Evolutionary conservation across 1,140 invertebrate genomes (phyloP), one percentile per base, ranked within the genome.

Genomic region (Oedothorax gibbosus): DNA sequence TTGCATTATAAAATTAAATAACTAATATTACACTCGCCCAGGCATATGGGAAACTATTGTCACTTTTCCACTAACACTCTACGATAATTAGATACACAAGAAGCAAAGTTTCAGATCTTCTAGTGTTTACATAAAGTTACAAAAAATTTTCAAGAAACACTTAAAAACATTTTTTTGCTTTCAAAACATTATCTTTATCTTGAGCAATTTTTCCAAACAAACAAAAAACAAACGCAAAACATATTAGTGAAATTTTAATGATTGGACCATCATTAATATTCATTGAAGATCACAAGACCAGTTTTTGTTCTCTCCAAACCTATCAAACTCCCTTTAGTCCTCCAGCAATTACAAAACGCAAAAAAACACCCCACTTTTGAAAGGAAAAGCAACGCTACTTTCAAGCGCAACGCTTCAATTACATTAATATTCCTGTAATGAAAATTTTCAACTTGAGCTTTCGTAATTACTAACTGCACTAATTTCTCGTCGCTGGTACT

Each of bases 391-490:
- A 35, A 35, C 53, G 49, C 68, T 51, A 71, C 68, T 53, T 35
- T 10, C 7, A 53, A 18, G 69, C 49, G 20, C 1, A 35, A 18
- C 20, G n/a, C 69, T 79, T 54, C 64, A 68, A 79, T 79, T 68
- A 68, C 18, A 68, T 79, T 68, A 79, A 35, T 68, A 68, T 54
- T 79, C 64, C 49, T 79, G n/a, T 56, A 79, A 68, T 21, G 65
- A 68, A 68, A 79, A 56, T 68, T 79, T 57, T 50, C 51, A 68
- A 8, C 50, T 57, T 35, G 51, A 68, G 75, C 35, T 20, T 21
- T 64, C 51, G 20, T 65, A 18, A 77, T 20, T 5, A 20, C 75
- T 35, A 53, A 56, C 12, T 68, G 49, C 51, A 49, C 18, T 53
- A 62, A 54, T 56, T 18, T 68, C 64, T 56, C 64, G 12, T 35